These are phyloP conservation scores for Saccopteryx bilineata DNA, from an alignment of 2,113 vertebrate genomes.

Conservation along the genomic window DNA sequence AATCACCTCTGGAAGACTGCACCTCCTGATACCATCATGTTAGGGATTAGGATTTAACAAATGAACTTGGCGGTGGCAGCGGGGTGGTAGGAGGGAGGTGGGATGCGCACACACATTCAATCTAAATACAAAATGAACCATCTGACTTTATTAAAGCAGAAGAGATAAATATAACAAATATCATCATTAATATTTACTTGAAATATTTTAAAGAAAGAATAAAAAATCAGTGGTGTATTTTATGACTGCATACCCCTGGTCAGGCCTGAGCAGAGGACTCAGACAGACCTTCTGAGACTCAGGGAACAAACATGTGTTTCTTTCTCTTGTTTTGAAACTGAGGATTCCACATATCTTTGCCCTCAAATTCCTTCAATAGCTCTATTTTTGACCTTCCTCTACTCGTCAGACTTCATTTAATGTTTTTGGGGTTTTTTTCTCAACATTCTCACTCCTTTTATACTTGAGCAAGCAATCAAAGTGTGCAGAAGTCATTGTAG, in stretches of 20 bases:
- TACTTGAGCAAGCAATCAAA: slow-evolving; percentile 84
- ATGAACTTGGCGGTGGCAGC: no score
- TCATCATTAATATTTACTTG: neutral
- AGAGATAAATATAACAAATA: neutral
- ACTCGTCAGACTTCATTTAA: neutral
- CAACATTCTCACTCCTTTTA: slow-evolving; percentile 78
- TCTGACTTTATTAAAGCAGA: neutral
- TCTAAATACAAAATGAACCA: neutral
- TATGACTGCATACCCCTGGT: neutral
- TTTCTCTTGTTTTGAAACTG: neutral
- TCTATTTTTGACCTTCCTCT: neutral
- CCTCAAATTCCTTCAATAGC: neutral
- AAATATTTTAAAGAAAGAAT: neutral
- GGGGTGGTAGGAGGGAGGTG: no score
- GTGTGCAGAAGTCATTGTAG: slow-evolving; percentile 82
- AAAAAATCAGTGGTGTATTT: neutral
- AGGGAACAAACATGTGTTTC: accelerated
- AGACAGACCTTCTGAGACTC: neutral
- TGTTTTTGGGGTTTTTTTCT: neutral
- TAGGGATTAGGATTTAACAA: neutral
- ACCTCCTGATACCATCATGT: neutral
- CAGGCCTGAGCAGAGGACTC: neutral
- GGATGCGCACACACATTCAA: neutral
- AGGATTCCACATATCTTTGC: neutral
- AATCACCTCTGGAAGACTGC: neutral